Evolutionary conservation across 2,113 vertebrate species (phyloP).

Genomic region (Xenopus laevis): DNA sequence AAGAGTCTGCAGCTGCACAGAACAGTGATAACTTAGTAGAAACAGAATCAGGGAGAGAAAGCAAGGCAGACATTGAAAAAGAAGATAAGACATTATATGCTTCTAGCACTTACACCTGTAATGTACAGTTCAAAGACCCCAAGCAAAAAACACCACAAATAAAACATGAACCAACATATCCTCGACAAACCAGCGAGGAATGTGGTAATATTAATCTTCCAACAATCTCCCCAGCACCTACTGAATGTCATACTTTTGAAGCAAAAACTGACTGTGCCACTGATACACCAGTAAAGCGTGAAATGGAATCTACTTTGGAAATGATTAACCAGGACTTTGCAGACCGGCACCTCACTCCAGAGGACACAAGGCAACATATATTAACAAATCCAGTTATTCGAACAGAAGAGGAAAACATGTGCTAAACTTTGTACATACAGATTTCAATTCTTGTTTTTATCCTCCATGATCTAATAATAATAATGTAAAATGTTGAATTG

Average conservation of each 20-base stretch:
- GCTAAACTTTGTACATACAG: slow-evolving; percentile 80
- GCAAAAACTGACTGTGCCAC: slow-evolving; percentile 60
- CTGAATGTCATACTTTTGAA: slow-evolving; percentile 58
- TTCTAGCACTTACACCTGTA: slow-evolving; percentile 55
- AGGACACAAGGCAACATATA: slow-evolving; percentile 70
- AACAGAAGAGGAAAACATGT: slow-evolving; percentile 80
- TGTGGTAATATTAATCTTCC: slow-evolving; percentile 55
- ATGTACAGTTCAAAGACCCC: slow-evolving; percentile 61
- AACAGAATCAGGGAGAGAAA: slow-evolving; percentile 52
- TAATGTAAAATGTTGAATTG: slow-evolving; percentile 70
- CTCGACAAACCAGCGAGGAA: slow-evolving; percentile 60
- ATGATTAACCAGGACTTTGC: slow-evolving; percentile 69
- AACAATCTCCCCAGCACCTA: slow-evolving; percentile 61
- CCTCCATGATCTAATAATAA: slow-evolving; percentile 68
- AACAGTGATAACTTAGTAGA: slow-evolving; percentile 57
- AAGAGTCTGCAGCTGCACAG: slow-evolving; percentile 59
- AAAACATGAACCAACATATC: slow-evolving; percentile 64
- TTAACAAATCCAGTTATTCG: slow-evolving; percentile 72
- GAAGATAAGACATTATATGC: slow-evolving; percentile 53
- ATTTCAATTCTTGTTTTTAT: slow-evolving; percentile 70
- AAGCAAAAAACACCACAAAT: slow-evolving; percentile 58
- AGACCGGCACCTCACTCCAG: slow-evolving; percentile 63
- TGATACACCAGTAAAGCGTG: slow-evolving; percentile 60
- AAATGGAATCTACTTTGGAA: slow-evolving; percentile 60
- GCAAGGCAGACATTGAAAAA: slow-evolving; percentile 59